These are phyloP conservation scores for Zhuqinia jingwanae DNA, from an alignment of 2,888 invertebrate genomes.

Conservation along the genomic window DNA sequence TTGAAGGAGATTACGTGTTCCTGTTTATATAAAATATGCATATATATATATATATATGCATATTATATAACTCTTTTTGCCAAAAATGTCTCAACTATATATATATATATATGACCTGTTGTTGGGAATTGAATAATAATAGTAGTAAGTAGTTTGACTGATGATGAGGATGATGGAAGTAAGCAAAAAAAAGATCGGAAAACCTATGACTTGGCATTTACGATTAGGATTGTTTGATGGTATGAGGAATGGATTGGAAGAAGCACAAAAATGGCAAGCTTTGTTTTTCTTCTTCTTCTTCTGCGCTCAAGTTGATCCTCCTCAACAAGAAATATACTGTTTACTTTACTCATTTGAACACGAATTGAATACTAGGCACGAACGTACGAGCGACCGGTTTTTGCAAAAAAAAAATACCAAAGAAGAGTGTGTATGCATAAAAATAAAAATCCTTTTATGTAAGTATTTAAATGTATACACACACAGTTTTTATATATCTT, in stretches of 20 bases:
- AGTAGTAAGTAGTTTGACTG: no score
- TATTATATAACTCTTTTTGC: no score
- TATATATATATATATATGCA: no score
- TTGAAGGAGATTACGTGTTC: constrained; percentile 36
- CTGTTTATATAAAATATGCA: constrained; percentile 17
- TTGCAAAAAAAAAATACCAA: constrained; percentile 30
- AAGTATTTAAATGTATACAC: background rate
- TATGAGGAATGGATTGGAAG: background rate
- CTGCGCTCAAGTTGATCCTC: background rate
- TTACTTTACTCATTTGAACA: constrained; percentile 46
- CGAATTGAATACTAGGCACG: constrained; percentile 14
- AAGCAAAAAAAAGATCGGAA: constrained; percentile 15
- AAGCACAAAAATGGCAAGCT: constrained; percentile 45
- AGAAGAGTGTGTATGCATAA: constrained; percentile 23
- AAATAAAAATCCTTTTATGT: constrained; percentile 35
- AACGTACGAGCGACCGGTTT: constrained; percentile 40
- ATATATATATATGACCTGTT: constrained; percentile 51
- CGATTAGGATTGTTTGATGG: constrained; percentile 36
- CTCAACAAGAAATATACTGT: constrained; percentile 10
- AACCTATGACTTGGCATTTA: constrained; percentile 50
- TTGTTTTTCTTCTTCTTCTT: constrained; percentile 19
- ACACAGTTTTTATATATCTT: background rate
- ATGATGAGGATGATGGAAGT: constrained; percentile 40
- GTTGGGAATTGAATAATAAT: constrained; percentile 26
- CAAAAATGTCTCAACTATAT: no score